Base-by-base conservation (phyloP, 2,797 vertebrate genomes). In the Hemitrygon akajei region DNA sequence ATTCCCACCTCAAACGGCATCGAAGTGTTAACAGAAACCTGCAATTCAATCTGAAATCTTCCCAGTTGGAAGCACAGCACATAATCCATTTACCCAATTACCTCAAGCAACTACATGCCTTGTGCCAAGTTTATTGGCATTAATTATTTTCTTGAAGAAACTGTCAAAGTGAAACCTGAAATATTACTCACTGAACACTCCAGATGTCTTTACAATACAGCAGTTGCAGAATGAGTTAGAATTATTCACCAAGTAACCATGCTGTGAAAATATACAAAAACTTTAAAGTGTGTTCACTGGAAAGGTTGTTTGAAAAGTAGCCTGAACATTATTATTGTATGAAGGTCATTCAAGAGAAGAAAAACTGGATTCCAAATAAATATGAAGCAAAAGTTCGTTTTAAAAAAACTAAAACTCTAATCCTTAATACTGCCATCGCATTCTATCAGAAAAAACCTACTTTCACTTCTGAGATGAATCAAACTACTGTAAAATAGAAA, bases 181-280 rank as follows among this genome's bases (percentile, higher is more conserved):
- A 89, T 7, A 30, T 25, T 84, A 34, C 6, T 66, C 0, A 34
- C 16, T 66, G 16, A 84, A 66, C n/a, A 69, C 60, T 63, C 22
- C 30, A 63, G 84, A 87, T 63, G 60, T 60, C 34, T 87, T 37
- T 89, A 69, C 60, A 89, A 69, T 69, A 89, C 16, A 89, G 86
- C 84, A 87, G 16, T 66, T 47, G 60, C 4, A 63, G n/a, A 2
- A 89, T 11, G 14, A 89, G 86, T 66, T 34, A 69, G n/a, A 37
- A 89, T 66, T 69, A 89, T 37, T 89, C 60, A 69, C 60, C 86
- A 69, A 69, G 82, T 84, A 58, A 1, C 47, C 81, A 89, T 63
- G 14, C 30, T 63, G 60, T 22, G n/a, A 89, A 37, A 89, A 89
- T 34, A 22, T 69, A n/a, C 82, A 37, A 66, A 86, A 89, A n/a